phyloP scores from a whole-genome alignment of 2,888 invertebrate genomes.

The Harpalus rubripes region DNA sequence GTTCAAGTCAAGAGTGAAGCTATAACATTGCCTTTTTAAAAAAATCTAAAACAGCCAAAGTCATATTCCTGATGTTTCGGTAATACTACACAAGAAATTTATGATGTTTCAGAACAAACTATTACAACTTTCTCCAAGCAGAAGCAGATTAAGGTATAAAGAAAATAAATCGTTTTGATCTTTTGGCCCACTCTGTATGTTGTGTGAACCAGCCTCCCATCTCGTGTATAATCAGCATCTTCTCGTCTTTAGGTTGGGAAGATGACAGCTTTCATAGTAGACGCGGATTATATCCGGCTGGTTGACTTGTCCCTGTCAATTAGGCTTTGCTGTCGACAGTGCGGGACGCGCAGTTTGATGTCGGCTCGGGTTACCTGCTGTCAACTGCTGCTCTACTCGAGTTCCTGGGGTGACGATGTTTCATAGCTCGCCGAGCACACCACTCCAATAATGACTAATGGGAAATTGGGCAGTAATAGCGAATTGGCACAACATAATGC shows the following conservation, averaged over 20 bases:
- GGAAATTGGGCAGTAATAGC: neutral
- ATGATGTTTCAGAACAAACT: too few relatives aligned
- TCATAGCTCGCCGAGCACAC: neutral
- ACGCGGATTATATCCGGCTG: slow-evolving; percentile 76
- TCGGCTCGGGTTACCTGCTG: slow-evolving; percentile 75
- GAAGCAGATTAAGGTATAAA: neutral
- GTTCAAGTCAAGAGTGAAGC: too few relatives aligned
- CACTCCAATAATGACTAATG: neutral
- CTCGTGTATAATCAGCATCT: neutral
- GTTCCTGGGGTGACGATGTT: slow-evolving; percentile 21
- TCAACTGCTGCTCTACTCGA: slow-evolving; percentile 16
- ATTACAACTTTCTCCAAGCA: too few relatives aligned
- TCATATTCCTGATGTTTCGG: too few relatives aligned
- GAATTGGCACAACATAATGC: neutral
- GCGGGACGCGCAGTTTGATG: slow-evolving; percentile 71
- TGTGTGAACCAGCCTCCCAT: neutral
- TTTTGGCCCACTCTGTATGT: neutral
- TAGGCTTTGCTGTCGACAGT: slow-evolving; percentile 71
- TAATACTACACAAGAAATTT: too few relatives aligned
- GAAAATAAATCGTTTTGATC: neutral
- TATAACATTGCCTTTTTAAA: too few relatives aligned
- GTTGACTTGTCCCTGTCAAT: slow-evolving; percentile 78
- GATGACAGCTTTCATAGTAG: slow-evolving; percentile 73
- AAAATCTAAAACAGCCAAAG: too few relatives aligned
- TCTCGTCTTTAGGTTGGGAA: slow-evolving; percentile 68